Evolutionary conservation across 2,797 vertebrate genomes (phyloP), one percentile per base, ranked within the genome.

Genomic region (Chloroceryle amazona): DNA sequence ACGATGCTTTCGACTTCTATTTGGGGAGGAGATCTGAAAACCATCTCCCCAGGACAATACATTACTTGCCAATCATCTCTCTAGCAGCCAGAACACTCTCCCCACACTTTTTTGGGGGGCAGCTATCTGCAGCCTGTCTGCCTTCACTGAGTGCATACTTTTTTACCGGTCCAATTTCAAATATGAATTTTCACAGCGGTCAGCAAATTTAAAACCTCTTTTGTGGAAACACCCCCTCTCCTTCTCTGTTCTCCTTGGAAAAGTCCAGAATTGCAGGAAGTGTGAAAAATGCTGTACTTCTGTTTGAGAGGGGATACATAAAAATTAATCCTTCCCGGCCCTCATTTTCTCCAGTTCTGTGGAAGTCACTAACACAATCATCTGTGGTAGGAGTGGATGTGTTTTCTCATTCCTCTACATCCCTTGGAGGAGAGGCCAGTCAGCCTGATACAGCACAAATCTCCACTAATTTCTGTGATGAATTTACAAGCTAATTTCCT

Each of bases 21-120:
- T 80, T 0, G 10, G 60, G 73, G 33, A 78, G 37, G 41, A 81
- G 68, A 93, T 80, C 75, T 22, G 54, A 96, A 96, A 96, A 80
- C 71, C 78, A 20, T 75, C 83, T 91, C 76, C 65, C 70, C 22
- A 5, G 94, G 91, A 89, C 81, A 89, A 72, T 83, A 87, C 10
- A 10, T 74, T 54, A 81, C 42, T 74, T 94, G 91, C 74, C 90
- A 93, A 67, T 93, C 28, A 85, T 72, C 73, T 89, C n/a, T 63
- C 26, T 47, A 18, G 71, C 51, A 44, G 58, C 58, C 46, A 80
- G 61, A 62, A 79, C 19, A 20, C 62, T 70, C 61, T 61, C 74
- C 33, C 25, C 8, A 13, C 7, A 4, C 35, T 83, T 58, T 28
- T 28, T 25, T 4, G 1, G 22, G 29, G 58, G n/a, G 74, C 28